A percentile compares a stretch with the other conserved stretches of the same genome.
These are phyloP conservation scores for Drosophila quinaria DNA, from an alignment of 2,888 invertebrate species.

Conservation along the genomic window DNA sequence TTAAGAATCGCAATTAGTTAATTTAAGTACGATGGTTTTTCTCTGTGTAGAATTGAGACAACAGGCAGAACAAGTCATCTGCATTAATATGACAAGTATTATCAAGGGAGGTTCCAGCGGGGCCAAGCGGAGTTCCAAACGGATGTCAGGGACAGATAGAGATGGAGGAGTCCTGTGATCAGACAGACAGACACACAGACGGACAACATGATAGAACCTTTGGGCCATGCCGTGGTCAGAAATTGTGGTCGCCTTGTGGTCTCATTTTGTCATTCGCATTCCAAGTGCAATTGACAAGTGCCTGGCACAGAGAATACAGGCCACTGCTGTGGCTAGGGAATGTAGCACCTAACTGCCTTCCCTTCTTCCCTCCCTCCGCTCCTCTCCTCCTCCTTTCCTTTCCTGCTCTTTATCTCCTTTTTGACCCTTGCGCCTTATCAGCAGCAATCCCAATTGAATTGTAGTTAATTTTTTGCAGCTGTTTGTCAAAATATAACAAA, in stretches of 20 bases:
- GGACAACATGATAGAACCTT: not conserved
- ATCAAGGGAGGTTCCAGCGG: not conserved
- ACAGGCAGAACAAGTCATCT: constrained; percentile 24
- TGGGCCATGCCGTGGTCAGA: constrained; percentile 23
- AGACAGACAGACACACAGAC: not conserved
- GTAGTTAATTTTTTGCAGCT: constrained; percentile 48
- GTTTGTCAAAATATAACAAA: constrained; percentile 2
- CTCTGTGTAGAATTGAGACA: not conserved
- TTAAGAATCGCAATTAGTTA: not conserved
- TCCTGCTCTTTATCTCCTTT: too few species aligned
- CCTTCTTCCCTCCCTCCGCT: not conserved
- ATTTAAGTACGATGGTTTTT: not conserved
- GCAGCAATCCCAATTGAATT: constrained; percentile 26
- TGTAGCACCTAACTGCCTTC: constrained; percentile 1
- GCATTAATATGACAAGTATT: constrained; percentile 9
- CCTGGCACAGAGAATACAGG: constrained; percentile 17
- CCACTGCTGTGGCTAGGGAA: constrained; percentile 36
- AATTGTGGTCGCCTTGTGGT: constrained; percentile 39
- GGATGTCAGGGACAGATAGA: constrained; percentile 10
- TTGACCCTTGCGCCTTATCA: not conserved
- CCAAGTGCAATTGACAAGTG: constrained; percentile 58
- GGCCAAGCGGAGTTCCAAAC: not conserved
- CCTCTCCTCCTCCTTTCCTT: not conserved
- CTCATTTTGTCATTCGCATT: constrained; percentile 30
- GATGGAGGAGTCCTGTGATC: constrained; percentile 1